Evolutionary conservation across 2,797 vertebrate species (phyloP).

Genomic region (Coregonus ussuriensis): DNA sequence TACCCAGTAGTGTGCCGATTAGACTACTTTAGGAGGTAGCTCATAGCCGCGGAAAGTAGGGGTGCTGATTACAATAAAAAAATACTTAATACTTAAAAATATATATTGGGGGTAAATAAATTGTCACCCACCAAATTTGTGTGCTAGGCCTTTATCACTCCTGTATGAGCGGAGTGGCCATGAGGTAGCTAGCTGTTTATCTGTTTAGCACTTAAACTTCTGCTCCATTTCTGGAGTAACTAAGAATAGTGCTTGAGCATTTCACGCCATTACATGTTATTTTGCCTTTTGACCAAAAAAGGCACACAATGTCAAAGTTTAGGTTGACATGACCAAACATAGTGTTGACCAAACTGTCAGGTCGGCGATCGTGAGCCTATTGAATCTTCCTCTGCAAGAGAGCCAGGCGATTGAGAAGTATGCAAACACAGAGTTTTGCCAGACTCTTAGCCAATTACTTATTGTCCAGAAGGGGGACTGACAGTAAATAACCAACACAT

Average conservation of each 20-base stretch:
- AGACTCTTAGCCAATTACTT: slow-evolving; percentile 3
- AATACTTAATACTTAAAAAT: too few species aligned
- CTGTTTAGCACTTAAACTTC: not conserved
- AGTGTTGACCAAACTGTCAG: not conserved
- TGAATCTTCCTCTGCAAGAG: not conserved
- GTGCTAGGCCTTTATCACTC: too few species aligned
- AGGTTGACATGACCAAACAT: slow-evolving; percentile 2
- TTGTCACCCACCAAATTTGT: too few species aligned
- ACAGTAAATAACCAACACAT: slow-evolving; percentile 44
- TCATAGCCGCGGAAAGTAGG: too few species aligned
- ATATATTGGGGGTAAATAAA: too few species aligned
- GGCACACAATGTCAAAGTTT: not conserved
- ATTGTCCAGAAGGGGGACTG: slow-evolving; percentile 23
- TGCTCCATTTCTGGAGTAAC: not conserved
- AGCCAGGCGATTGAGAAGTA: not conserved
- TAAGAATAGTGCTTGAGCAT: slow-evolving; percentile 2
- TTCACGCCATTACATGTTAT: slow-evolving; percentile 5
- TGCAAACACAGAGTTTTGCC: slow-evolving; percentile 2
- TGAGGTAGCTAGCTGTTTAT: not conserved
- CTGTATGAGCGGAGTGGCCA: too few species aligned
- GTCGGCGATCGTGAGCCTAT: not conserved
- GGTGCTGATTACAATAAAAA: too few species aligned
- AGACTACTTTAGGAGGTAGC: too few species aligned
- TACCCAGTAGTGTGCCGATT: too few species aligned
- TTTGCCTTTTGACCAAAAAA: not conserved